phyloP scores from a whole-genome alignment of 2,797 vertebrate genomes.

The Myotis myotis region DNA sequence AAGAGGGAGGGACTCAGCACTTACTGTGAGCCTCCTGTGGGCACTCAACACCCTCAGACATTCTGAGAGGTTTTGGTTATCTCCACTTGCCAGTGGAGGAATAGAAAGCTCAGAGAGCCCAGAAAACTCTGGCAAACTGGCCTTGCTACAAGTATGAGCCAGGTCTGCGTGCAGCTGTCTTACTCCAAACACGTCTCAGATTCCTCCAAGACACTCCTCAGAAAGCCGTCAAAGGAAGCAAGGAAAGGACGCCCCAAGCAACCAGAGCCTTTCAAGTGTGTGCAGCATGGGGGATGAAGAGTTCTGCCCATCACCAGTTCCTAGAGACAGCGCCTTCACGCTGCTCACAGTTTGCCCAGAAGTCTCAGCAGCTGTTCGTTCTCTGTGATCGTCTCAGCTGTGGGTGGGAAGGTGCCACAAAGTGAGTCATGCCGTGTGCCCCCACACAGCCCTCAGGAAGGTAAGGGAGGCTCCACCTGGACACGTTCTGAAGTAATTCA shows the following conservation, averaged over 20 bases:
- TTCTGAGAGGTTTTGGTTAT: neutral
- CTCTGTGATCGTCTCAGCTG: neutral
- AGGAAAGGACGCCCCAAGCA: neutral
- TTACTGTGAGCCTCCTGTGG: neutral
- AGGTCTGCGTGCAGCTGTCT: neutral
- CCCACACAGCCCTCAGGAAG: neutral
- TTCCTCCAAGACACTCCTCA: neutral
- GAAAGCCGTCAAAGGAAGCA: neutral
- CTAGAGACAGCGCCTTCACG: neutral
- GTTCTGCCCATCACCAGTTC: neutral
- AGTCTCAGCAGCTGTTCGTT: neutral
- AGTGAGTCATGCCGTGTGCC: conserved; percentile 43
- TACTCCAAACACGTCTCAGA: neutral
- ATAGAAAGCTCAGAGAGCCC: neutral
- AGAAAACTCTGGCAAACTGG: neutral
- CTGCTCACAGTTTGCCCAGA: neutral
- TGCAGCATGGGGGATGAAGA: neutral
- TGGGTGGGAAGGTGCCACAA: conserved; percentile 38
- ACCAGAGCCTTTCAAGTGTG: neutral
- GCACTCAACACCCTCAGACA: neutral
- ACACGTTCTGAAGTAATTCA: neutral
- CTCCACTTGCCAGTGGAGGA: neutral
- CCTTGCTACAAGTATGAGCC: neutral
- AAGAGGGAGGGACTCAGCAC: neutral
- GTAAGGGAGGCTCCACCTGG: neutral